Evolutionary conservation across 2,888 invertebrate genomes (phyloP), one percentile per base, ranked within the genome.

Genomic region (Neuroscelio doddi): DNA sequence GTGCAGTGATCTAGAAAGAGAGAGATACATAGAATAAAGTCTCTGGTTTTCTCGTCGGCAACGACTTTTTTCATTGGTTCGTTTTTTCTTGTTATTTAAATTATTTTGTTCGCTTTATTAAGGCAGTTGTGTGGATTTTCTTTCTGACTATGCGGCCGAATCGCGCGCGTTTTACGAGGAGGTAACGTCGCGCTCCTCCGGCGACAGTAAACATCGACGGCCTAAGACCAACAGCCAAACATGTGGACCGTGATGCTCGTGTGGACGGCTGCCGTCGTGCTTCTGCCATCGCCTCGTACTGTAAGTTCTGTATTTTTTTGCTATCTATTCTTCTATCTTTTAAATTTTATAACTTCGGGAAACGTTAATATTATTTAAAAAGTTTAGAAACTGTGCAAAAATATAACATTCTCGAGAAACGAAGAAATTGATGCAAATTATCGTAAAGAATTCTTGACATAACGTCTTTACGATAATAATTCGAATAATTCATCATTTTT

Each of bases 221-320:
- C 53, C 55, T 44, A 36, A 42, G 3, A 51, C 46, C 62, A 56
- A 44, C 57, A 49, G 74, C 72, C 73, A 70, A 81, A 81, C 83
- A 84, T 83, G 83, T 80, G 83, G 83, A 81, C 81, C 77, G 77
- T 78, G 73, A 78, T 82, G 76, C 76, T 83, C 71, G 74, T 83
- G 70, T 82, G 80, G 79, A 78, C 81, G 77, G 77, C 71, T 71
- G 82, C 74, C 76, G 76, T 81, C 73, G 77, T 81, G 67, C 76
- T 82, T 45, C 68, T 79, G 58, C 80, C 79, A 61, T 75, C 79
- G 65, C 79, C 80, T 34, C 74, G 75, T 66, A 69, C 75, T 72
- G 83, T 83, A 81, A 82, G 80, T 79, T 51, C 5, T 21, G 5
- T 5, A 30, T 9, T 34, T 14, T 5, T 14, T 34, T 14, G 14